Evolutionary conservation across 2,797 vertebrate species (phyloP), one percentile per base, ranked within the genome.

Genomic region (Carcharodon carcharias): DNA sequence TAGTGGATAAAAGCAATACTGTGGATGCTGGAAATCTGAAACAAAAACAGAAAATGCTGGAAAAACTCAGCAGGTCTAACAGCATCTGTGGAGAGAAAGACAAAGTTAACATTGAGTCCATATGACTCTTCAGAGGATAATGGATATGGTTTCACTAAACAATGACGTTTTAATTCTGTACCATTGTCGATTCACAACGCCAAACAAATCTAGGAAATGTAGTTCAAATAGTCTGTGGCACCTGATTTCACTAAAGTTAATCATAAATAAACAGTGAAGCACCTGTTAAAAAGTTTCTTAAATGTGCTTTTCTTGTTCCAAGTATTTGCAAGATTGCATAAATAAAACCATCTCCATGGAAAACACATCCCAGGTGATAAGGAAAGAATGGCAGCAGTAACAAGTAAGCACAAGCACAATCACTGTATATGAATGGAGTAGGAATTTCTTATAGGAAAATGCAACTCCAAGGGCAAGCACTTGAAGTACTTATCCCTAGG

Each of bases 401-500:
- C 9, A 45, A 93, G 21, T 45, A 67, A 21, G 26, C n/a, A 40
- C 16, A 65, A 45, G 3, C 61, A 93, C n/a, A 65, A 9, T 65
- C 65, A 9, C 9, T 3, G 9, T 11, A 40, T 93, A 67, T 40
- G 21, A 67, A 45, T 26, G 82, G 40, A 85, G 45, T 93, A 40
- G 21, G 91, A 67, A 40, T 14, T 45, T 45, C n/a, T 65, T 93
- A 93, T 0, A 12, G 63, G 91, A 45, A 67, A 45, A 77, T 31
- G 65, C 31, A 56, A 73, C 28, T 73, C 28, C 50, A 77, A 56
- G 65, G 65, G 94, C 50, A 95, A 95, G 93, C 28, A 94, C 92
- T 67, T 94, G 54, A 69, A 69, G 94, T 77, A 77, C 26, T 58
- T 95, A 77, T 56, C 50, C 71, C 69, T 95, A 54, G 69, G 77